Evolutionary conservation across 2,888 invertebrate species (phyloP).

Genomic region (Pyrocoelia pectoralis): DNA sequence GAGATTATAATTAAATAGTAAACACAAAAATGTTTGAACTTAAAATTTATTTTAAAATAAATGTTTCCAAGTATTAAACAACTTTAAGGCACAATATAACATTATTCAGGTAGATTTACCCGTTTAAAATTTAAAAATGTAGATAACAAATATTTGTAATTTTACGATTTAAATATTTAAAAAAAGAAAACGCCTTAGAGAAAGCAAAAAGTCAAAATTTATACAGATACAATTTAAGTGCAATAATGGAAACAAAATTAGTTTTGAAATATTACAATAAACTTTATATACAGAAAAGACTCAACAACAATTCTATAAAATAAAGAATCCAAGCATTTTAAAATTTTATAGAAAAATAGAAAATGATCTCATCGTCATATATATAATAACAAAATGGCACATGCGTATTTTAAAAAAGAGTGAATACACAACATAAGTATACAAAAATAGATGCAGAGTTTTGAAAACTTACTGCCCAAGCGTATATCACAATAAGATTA

Average conservation of each 20-base stretch:
- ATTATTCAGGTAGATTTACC: constrained; percentile 48
- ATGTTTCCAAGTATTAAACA: constrained; percentile 45
- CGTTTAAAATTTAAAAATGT: constrained; percentile 46
- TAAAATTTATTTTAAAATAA: constrained; percentile 44
- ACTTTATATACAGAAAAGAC: constrained; percentile 18
- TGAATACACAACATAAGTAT: constrained; percentile 30
- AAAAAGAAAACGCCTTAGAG: constrained; percentile 22
- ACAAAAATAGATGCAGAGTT: constrained; percentile 33
- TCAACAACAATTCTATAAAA: constrained; percentile 14
- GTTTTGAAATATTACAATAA: constrained; percentile 8
- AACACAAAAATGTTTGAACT: constrained; percentile 37
- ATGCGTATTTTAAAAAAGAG: constrained; percentile 27
- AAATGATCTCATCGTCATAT: constrained; percentile 16
- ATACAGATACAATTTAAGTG: constrained; percentile 17
- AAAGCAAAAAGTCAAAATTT: constrained; percentile 22
- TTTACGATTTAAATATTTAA: constrained; percentile 28
- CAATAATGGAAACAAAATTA: constrained; percentile 16
- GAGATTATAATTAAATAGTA: constrained; percentile 11
- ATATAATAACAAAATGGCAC: constrained; percentile 36
- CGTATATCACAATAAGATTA: constrained; percentile 35
- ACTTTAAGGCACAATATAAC: constrained; percentile 53
- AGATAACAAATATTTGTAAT: constrained; percentile 48
- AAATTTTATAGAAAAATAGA: constrained; percentile 33
- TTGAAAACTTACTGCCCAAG: constrained; percentile 34
- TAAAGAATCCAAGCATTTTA: constrained; percentile 15